Evolutionary conservation across 2,113 vertebrate species (phyloP).

Genomic region (Coreoperca whiteheadi): DNA sequence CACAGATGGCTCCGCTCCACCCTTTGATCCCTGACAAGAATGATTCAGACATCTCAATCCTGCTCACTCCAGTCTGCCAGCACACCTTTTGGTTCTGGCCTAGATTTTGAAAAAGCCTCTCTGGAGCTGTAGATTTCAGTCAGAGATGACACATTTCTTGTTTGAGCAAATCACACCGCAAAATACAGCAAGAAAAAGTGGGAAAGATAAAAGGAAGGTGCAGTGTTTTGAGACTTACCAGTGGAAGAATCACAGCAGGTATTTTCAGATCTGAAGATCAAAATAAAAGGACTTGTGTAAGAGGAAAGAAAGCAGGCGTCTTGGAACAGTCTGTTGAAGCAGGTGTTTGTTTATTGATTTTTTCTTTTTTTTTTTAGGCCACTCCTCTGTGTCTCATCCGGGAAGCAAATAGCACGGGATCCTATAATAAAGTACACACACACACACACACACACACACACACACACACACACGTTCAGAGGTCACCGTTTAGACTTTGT

Average conservation of each 20-base stretch:
- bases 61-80: not conserved
- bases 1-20: conserved; percentile 17
- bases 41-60: not conserved
- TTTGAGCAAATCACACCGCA: not conserved
- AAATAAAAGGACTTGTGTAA: not conserved
- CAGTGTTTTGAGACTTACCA: conserved; percentile 55
- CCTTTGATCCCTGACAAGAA: conserved; percentile 13
- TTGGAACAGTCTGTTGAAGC: conserved; percentile 5
- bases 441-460: conserved; percentile 15
- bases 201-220: not conserved
- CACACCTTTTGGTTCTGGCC: conserved; percentile 26
- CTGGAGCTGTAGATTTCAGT: not conserved
- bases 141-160: not conserved
- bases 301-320: not conserved
- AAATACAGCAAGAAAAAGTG: not conserved
- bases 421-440: conserved; percentile 43
- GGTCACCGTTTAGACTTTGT: conserved; percentile 45
- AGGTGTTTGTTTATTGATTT: conserved; percentile 37
- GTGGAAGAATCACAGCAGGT: not conserved
- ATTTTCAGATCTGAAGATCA: conserved; percentile 2
- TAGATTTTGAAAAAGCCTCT: conserved; percentile 17
- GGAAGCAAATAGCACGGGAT: conserved; percentile 40
- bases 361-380: conserved; percentile 33
- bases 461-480: not conserved
- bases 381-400: conserved; percentile 60